Evolutionary conservation across 2,888 invertebrate species (phyloP), one percentile per base, ranked within the genome.

Genomic region (Morpho helenor): DNA sequence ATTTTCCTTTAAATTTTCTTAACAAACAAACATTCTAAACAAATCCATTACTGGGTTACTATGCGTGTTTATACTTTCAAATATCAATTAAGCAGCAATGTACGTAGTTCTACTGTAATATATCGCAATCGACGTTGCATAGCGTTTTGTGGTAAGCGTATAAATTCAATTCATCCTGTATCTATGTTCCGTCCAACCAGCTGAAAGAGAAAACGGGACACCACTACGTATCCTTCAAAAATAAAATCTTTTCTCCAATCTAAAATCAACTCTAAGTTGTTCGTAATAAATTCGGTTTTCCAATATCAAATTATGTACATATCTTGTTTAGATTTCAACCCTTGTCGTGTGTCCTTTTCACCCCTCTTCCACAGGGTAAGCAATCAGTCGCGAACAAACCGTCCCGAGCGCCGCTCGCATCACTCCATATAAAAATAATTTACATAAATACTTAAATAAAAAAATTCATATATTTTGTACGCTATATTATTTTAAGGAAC

Each of bases 111-210:
- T n/a, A 43, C 57, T 59, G 66, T 70, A 79, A 75, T 73, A 71
- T 67, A 68, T 68, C 68, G 66, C 65, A 66, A 65, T 69, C 72
- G 72, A 61, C 68, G 62, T 62, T 75, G 71, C 71, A 63, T 77
- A 75, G 64, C 64, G 65, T 69, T 63, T 68, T 68, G 66, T 72
- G 68, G 84, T 86, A 71, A 69, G 71, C 68, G 82, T 52, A 76
- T 75, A 84, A 85, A 88, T 88, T 87, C 80, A 87, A 88, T 87
- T 88, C 84, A 82, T 85, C 76, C 84, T 82, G 84, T 84, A 82
- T 86, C 80, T 80, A 68, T 77, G 79, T 82, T 80, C 74, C 75
- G 69, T 78, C 87, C 87, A 86, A 87, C 84, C 85, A 84, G 84
- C 80, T 71, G 77, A 78, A 76, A 75, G 87, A 73, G 77, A 71